Conservation (phyloP, 2,888 invertebrate genomes). For the Lasiommata megera region DNA sequence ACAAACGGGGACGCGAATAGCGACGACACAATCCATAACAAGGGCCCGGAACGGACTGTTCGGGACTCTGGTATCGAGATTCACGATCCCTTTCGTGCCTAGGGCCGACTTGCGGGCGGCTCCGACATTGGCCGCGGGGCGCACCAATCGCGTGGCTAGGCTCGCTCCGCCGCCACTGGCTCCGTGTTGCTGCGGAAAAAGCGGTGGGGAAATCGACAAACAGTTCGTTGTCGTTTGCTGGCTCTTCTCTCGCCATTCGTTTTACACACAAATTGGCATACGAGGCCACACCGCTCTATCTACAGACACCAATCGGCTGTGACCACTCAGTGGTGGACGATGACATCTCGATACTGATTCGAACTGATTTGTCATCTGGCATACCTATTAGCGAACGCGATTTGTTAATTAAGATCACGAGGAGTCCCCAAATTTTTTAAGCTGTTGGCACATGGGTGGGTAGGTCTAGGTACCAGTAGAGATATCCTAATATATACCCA, state of each 20-base stretch:
- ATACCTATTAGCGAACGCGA: conserved; percentile 4
- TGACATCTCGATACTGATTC: conserved; percentile 16
- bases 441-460: too few relatives aligned
- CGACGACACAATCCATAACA: conserved; percentile 57
- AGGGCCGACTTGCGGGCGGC: conserved; percentile 53
- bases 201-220: conserved; percentile 67
- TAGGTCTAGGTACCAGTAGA: too few relatives aligned
- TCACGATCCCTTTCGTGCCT: conserved; percentile 60
- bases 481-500: too few relatives aligned
- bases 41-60: conserved; percentile 71
- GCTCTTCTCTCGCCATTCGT: conserved; percentile 56
- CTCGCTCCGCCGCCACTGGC: conserved; percentile 54
- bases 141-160: conserved; percentile 54
- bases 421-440: not conserved
- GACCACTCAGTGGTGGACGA: conserved; percentile 38
- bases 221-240: conserved; percentile 52
- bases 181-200: conserved; percentile 51
- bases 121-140: conserved; percentile 55
- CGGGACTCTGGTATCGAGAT: conserved; percentile 42
- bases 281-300: conserved; percentile 59
- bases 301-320: conserved; percentile 56
- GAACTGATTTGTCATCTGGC: conserved; percentile 18
- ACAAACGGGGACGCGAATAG: conserved; percentile 51
- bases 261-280: conserved; percentile 54
- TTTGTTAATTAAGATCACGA: not conserved